These are phyloP conservation scores for Poeciliopsis gracilis DNA, from an alignment of 2,797 vertebrate species.

Conservation along the genomic window DNA sequence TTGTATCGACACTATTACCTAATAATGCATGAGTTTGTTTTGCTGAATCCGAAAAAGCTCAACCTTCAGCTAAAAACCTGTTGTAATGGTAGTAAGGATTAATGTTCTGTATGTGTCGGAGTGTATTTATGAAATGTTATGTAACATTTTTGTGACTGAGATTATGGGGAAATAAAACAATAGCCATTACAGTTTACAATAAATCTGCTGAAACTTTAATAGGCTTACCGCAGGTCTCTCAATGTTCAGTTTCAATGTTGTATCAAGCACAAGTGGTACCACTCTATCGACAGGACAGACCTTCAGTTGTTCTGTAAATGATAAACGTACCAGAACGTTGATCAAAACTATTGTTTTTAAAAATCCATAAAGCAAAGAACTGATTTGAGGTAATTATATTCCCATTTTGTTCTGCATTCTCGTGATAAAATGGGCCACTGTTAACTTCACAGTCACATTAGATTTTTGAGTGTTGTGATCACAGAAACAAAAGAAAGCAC, in stretches of 20 bases:
- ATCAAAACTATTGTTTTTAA: neutral
- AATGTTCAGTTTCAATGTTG: neutral
- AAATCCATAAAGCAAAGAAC: neutral
- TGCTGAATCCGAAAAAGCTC: neutral
- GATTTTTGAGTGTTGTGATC: neutral
- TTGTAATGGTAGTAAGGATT: neutral
- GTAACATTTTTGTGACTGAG: conserved; percentile 34
- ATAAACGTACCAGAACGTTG: neutral
- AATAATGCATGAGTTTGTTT: neutral
- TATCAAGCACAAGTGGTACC: conserved; percentile 25
- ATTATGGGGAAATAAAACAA: conserved; percentile 32
- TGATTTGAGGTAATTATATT: neutral
- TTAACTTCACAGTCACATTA: neutral
- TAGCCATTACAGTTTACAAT: conserved; percentile 18
- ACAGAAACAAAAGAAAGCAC: neutral
- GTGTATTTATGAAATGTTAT: conserved; percentile 24
- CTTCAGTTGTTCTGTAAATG: conserved; percentile 6
- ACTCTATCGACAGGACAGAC: neutral
- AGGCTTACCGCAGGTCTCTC: conserved; percentile 29
- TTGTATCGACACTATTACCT: neutral
- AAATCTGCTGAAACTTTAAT: conserved; percentile 38
- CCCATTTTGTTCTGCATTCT: neutral
- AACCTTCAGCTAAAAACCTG: neutral
- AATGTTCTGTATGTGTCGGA: neutral
- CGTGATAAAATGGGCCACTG: neutral